phyloP scores from a whole-genome alignment of 2,113 vertebrate genomes.

The Asarcornis scutulata region DNA sequence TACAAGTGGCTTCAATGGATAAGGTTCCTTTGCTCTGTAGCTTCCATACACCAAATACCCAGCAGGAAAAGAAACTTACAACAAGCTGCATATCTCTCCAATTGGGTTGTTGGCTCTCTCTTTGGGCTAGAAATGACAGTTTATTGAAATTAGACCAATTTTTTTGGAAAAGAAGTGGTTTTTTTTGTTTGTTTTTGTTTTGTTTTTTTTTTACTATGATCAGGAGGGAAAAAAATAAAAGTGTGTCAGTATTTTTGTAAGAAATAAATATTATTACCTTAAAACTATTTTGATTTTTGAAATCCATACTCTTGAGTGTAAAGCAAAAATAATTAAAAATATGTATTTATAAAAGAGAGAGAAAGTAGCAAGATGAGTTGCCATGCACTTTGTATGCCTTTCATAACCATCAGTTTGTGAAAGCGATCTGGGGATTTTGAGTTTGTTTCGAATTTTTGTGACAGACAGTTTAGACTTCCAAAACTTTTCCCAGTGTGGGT shows the following conservation, averaged over 20 bases:
- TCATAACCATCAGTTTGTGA: neutral
- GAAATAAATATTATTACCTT: neutral
- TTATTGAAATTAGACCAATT: neutral
- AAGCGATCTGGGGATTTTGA: neutral
- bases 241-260: neutral
- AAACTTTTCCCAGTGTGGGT: neutral
- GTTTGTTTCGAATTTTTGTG: neutral
- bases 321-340: neutral
- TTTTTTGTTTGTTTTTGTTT: neutral
- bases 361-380: neutral
- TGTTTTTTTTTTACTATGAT: neutral
- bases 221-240: neutral
- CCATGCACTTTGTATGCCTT: neutral
- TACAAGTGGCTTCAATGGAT: neutral
- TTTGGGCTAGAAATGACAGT: neutral
- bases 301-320: neutral
- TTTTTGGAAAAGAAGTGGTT: neutral
- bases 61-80: neutral
- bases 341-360: neutral
- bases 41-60: neutral
- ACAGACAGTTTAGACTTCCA: neutral
- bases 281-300: neutral
- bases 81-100: neutral
- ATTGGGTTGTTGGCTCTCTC: neutral
- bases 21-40: neutral